Evolutionary conservation across 1,140 invertebrate genomes (phyloP).

Genomic region (Hycleus cichorii): DNA sequence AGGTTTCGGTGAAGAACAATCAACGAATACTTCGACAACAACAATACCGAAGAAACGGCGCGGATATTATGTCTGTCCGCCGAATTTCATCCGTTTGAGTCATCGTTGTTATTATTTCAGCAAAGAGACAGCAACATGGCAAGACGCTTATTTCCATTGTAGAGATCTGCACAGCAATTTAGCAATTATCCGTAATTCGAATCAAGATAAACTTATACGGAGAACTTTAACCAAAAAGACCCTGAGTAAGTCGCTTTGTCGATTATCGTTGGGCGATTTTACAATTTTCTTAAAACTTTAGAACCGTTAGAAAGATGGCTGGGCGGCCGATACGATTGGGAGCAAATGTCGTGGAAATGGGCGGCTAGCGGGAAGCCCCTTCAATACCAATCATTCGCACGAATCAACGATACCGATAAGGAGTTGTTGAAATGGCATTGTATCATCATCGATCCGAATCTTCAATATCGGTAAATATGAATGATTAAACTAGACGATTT

Average conservation of each 20-base stretch:
- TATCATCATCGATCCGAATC: constrained; percentile 15
- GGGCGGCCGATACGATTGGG: constrained; percentile 65
- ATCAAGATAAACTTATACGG: constrained; percentile 61
- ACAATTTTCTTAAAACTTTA: constrained; percentile 36
- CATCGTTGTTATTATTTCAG: constrained; percentile 71
- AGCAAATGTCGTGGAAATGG: constrained; percentile 60
- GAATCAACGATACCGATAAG: constrained; percentile 2
- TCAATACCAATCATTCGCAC: constrained; percentile 23
- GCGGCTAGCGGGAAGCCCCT: constrained; percentile 50
- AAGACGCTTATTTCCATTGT: constrained; percentile 64
- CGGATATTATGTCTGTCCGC: constrained; percentile 53
- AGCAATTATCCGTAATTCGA: constrained; percentile 55
- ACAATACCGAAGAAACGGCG: constrained; percentile 1
- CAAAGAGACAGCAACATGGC: constrained; percentile 57
- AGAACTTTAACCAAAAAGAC: constrained; percentile 53
- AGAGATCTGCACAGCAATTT: constrained; percentile 58
- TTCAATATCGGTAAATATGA: constrained; percentile 8
- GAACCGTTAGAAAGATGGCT: constrained; percentile 64
- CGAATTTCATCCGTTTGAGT: constrained; percentile 61
- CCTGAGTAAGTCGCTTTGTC: no score
- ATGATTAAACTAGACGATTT: no score
- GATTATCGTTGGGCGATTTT: not conserved
- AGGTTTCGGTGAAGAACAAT: not conserved
- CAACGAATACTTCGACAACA: not conserved
- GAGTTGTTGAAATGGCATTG: constrained; percentile 15